Evolutionary conservation across 2,797 vertebrate genomes (phyloP), one percentile per base, ranked within the genome.

Genomic region (Fistularia commersonii): DNA sequence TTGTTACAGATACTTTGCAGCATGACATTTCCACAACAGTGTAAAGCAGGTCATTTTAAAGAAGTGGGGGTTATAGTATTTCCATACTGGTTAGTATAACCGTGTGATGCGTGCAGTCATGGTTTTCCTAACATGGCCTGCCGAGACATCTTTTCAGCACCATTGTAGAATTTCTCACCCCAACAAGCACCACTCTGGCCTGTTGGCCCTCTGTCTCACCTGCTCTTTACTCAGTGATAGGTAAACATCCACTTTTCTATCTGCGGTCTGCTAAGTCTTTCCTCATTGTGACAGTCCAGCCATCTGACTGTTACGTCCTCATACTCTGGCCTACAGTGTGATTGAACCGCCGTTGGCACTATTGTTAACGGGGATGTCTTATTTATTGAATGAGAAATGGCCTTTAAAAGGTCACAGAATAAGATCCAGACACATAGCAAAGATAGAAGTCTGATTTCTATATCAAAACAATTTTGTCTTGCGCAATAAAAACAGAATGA

Each of bases 271-370:
- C 13, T 8, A 13, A 15, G 32, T 43, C 57, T 23, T 8, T 42
- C 44, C 34, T 66, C 45, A 35, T 35, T 0, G 7, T 46, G 53
- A 48, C 54, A 12, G 45, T 7, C 1, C 1, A 23, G 35, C 12
- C 41, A 40, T 45, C 54, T 44, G 35, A 37, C 39, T 23, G 36
- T 45, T 50, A 41, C 50, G 31, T 47, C 50, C 13, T 11, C 37
- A 32, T 51, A 32, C 10, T 54, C 36, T 8, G 45, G 31, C 32
- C 47, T 54, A 32, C 51, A 45, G 15, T n/a, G 14, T 5, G 49
- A 23, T 23, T 1, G 3, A 42, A 43, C n/a, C 46, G 15, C 48
- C 45, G 62, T 12, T 49, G 23, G 51, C 35, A 14, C 47, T 7
- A 7, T 8, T 36, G 35, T 36, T 36, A 36, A 36, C 7, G 35